A percentile compares a stretch with the other conserved stretches of the same genome.
Evolutionary conservation across 2,888 invertebrate species (phyloP).

Genomic region (Platerodrilus igneus): DNA sequence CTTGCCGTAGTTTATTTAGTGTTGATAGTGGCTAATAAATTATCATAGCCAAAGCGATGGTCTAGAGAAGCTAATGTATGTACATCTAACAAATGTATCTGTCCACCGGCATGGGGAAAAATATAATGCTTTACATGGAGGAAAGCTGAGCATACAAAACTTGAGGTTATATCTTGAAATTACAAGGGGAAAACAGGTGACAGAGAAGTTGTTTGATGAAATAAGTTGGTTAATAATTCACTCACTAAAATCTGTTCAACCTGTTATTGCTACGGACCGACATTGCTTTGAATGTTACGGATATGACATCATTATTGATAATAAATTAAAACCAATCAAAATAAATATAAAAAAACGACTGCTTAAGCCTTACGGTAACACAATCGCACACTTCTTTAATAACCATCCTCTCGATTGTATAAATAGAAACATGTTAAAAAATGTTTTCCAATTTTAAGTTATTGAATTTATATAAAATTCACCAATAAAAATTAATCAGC

Average conservation of each 20-base stretch:
- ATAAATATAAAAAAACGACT: too few relatives aligned
- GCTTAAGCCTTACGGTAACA: too few relatives aligned
- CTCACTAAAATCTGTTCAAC: conserved; percentile 87
- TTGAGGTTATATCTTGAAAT: conserved; percentile 85
- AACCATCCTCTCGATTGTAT: too few relatives aligned
- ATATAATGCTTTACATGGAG: conserved; percentile 90
- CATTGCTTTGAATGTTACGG: conserved; percentile 94
- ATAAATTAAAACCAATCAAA: conserved; percentile 86
- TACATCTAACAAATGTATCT: conserved; percentile 93
- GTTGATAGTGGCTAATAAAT: conserved; percentile 90
- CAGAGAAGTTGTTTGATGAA: conserved; percentile 82
- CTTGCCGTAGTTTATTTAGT: conserved; percentile 87
- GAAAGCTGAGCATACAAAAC: conserved; percentile 91
- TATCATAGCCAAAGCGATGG: conserved; percentile 89
- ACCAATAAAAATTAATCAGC: too few relatives aligned
- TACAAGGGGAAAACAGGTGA: conserved; percentile 81
- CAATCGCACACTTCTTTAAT: too few relatives aligned
- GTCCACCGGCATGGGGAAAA: conserved; percentile 97
- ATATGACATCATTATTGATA: conserved; percentile 94
- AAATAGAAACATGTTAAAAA: too few relatives aligned
- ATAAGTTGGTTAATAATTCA: conserved; percentile 90
- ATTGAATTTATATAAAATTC: too few relatives aligned
- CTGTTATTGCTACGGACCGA: conserved; percentile 88
- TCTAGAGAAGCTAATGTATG: conserved; percentile 85
- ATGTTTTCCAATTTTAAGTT: too few relatives aligned